Base-by-base conservation (phyloP, 2,113 vertebrate species). In the Trematomus loennbergii region DNA sequence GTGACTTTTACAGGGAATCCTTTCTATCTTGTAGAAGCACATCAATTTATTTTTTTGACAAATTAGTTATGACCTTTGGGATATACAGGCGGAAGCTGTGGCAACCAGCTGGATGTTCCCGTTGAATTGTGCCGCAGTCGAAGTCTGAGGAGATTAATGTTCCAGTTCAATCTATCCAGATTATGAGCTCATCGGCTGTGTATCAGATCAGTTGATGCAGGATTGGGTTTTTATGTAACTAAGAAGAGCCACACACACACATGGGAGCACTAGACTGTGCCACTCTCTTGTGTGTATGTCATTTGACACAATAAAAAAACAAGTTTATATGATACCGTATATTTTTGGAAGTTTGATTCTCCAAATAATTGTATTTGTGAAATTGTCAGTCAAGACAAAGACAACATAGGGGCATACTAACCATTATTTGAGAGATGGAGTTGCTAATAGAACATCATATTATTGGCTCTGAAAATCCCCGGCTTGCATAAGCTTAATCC, bases 151-250 rank as follows among this genome's bases (percentile, higher is more conserved):
- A 87, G 85, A 89, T 89, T 89, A 93, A 87, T 78, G 72, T 75
- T 88, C 70, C 10, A 67, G 63, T 84, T 79, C 77, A 75, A 18
- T 83, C 72, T 81, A 63, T 66, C 57, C 71, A 83, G 87, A 92
- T 88, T 80, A 89, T 78, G 29, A 72, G 68, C 74, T 92, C 76
- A 89, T 84, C 79, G 76, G 81, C 65, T 83, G 54, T 53, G 70
- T 71, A 72, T 83, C 79, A 85, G 75, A 85, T 74, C 78, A 67
- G 58, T 48, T 79, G 55, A 77, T 79, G 78, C 50, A 67, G 82
- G 65, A 68, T 81, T 70, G 48, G 3, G 4, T 64, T 45, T 18
- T 64, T 55, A 43, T 13, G 40, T 57, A 55, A 69, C 61, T 71
- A 67, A 78, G 57, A 85, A 66, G 45, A 70, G 12, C 20, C 72